These are phyloP conservation scores for Spongia lamella DNA, from an alignment of 37 sponge, comb jelly and placozoan species.

Conservation along the genomic window DNA sequence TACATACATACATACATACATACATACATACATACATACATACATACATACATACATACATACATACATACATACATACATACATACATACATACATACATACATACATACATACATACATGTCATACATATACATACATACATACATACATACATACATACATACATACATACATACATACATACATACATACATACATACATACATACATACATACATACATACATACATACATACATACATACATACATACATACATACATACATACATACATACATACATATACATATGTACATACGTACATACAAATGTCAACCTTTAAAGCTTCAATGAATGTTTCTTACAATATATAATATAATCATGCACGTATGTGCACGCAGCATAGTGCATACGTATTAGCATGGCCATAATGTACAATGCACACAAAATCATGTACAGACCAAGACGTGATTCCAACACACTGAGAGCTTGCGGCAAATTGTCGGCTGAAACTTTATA, in stretches of 20 bases:
- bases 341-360: no score
- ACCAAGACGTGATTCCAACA: constrained; percentile 81
- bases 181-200: not conserved
- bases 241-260: not conserved
- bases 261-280: not conserved
- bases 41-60: not conserved
- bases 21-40: no score
- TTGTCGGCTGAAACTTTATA: constrained; percentile 31
- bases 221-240: constrained; percentile 1
- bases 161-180: not conserved
- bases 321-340: no score
- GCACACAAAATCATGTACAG: not conserved
- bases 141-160: not conserved
- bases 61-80: not conserved
- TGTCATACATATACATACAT: not conserved
- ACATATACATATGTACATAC: not conserved
- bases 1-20: no score
- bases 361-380: not conserved
- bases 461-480: constrained; percentile 75
- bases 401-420: not conserved
- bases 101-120: constrained; percentile 1
- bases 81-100: constrained; percentile 1
- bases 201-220: not conserved
- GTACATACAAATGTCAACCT: not conserved
- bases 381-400: not conserved